These are phyloP conservation scores for Hippocampus comes DNA, from an alignment of 2,113 vertebrate species.

Conservation along the genomic window DNA sequence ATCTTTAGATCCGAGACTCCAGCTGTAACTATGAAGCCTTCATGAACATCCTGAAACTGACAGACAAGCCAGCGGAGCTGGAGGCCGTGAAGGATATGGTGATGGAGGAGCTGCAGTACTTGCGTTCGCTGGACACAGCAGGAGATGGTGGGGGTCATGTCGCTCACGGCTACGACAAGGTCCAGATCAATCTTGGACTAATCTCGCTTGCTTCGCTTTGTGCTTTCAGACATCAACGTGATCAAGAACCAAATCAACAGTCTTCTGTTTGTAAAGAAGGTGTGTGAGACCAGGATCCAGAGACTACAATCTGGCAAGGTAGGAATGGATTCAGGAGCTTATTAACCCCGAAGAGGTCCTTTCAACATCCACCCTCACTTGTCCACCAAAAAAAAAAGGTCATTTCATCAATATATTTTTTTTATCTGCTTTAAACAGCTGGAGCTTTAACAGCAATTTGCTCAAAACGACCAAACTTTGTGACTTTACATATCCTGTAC, in stretches of 20 bases:
- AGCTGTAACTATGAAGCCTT: conserved; percentile 99
- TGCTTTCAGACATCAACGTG: conserved; percentile 89
- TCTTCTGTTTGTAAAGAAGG: conserved; percentile 98
- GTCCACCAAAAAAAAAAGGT: too few relatives aligned
- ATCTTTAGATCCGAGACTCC: conserved; percentile 87
- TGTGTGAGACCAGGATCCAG: conserved; percentile 98
- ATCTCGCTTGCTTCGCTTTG: neutral
- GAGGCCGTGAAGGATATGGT: conserved; percentile 97
- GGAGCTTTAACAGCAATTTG: too few relatives aligned
- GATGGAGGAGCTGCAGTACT: conserved; percentile 92
- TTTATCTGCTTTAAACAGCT: too few relatives aligned
- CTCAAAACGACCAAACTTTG: too few relatives aligned
- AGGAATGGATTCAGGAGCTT: conserved; percentile 47
- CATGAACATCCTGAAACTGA: conserved; percentile 98
- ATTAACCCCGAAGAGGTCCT: neutral
- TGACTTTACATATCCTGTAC: too few relatives aligned
- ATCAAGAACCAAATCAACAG: conserved; percentile 99
- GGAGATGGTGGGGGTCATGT: conserved; percentile 83
- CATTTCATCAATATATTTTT: too few relatives aligned
- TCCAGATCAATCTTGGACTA: neutral
- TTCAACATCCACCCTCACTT: neutral
- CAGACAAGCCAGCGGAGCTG: conserved; percentile 87
- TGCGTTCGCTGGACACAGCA: conserved; percentile 94
- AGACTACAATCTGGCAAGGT: conserved; percentile 97
- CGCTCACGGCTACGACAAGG: neutral